Base-by-base conservation (phyloP, 2,888 invertebrate species). In the Didymodactylos carnosus region DNA sequence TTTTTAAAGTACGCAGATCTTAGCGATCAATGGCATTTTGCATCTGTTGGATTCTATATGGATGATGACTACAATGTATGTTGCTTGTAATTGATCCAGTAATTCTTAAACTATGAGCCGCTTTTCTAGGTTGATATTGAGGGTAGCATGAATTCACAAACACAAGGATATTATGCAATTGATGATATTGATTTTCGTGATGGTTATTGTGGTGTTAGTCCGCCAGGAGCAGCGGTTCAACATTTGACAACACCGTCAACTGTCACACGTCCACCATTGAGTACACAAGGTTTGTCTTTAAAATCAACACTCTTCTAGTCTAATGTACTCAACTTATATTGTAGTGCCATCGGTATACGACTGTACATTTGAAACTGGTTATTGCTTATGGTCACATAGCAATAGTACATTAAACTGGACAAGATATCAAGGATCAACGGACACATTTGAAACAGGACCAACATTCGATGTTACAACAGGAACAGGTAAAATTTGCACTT, bases 321-420 rank as follows among this genome's bases (percentile, higher is more conserved):
- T 75, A 16, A 51, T 73, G 0, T 51, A 74, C 35, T 73, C 77
- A 0, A 76, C 76, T 10, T 69, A 76, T 11, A 49, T 75, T 39
- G 73, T 77, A 0, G 62, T 76, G 49, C 77, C 78, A 62, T 41
- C 69, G n/a, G 25, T 75, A 19, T 71, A 71, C 41, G 80, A 80
- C 77, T 81, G 81, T 76, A 78, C 77, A 73, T 81, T 81, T 79
- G 81, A 81, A 73, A 70, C 69, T 16, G 79, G 78, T 16, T 49
- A 79, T 19, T 81, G 81, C 74, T 78, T 78, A 62, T 81, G 81
- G 81, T 76, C 75, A 7, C 79, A 79, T 75, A 25, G 69, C 16
- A 70, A 39, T 41, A 80, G 80, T 75, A 71, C 78, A 70, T 80
- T 80, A 77, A 39, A 73, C 72, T 51, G 78, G 78, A 78, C 77